Conservation (phyloP, 1,140 invertebrate species). For the Tetramorium simillimum region DNA sequence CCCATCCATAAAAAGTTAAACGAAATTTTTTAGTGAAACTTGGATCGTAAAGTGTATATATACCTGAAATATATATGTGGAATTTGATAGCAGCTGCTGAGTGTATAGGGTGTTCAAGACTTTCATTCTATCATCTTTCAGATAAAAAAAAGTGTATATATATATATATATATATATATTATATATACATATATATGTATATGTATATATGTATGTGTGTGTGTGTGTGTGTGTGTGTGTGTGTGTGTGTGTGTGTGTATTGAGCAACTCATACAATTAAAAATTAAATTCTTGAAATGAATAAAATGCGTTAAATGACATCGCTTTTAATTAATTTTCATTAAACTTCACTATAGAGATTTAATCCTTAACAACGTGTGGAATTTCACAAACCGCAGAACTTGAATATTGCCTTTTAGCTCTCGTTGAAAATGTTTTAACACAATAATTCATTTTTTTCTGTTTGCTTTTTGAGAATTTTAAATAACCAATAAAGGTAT, state of each 20-base stretch:
- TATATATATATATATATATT: neutral
- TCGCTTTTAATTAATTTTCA: conserved; percentile 27
- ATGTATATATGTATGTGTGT: too few species aligned
- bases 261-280: neutral
- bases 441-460: neutral
- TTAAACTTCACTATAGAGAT: neutral
- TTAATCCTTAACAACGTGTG: neutral
- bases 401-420: neutral
- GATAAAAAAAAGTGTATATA: neutral
- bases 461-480: neutral
- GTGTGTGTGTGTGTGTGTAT: too few species aligned
- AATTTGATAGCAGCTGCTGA: conserved; percentile 18
- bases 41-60: conserved; percentile 9
- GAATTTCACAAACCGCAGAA: neutral
- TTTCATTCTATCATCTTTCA: neutral
- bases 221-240: too few species aligned
- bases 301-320: neutral
- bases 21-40: conserved; percentile 19
- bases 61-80: neutral
- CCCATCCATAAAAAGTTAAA: neutral
- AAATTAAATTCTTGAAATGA: conserved; percentile 14
- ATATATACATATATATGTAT: too few species aligned
- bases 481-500: neutral
- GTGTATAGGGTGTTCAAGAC: neutral
- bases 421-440: neutral